phyloP scores from a whole-genome alignment of 2,888 invertebrate species.

The Dasypolia templi region DNA sequence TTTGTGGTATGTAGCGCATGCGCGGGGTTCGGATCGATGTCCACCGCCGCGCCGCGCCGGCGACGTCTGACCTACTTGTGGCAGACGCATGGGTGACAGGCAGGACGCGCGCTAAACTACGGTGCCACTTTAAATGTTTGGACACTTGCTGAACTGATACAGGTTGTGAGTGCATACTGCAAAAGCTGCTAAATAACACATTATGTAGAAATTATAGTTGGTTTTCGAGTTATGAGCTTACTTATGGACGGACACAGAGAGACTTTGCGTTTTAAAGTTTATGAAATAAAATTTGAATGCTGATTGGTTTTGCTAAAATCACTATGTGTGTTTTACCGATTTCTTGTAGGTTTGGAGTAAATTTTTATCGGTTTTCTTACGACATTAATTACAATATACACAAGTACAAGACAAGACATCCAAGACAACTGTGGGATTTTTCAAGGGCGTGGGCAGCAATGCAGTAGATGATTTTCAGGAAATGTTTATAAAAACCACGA shows the following conservation, averaged over 20 bases:
- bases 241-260: neutral
- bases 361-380: neutral
- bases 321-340: too few relatives aligned
- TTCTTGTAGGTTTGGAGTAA: neutral
- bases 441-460: neutral
- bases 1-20: conserved; percentile 75
- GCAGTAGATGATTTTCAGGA: neutral
- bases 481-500: neutral
- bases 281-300: neutral
- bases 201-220: neutral
- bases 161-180: neutral
- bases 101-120: conserved; percentile 37
- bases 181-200: neutral
- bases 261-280: neutral
- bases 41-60: conserved; percentile 74
- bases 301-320: neutral
- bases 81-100: conserved; percentile 63
- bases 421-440: neutral
- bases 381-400: neutral
- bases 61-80: conserved; percentile 86
- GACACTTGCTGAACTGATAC: neutral
- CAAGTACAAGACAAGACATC: too few relatives aligned
- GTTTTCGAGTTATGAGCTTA: neutral
- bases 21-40: conserved; percentile 84
- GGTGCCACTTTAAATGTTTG: conserved; percentile 26